Evolutionary conservation across 2,888 invertebrate genomes (phyloP).

Genomic region (Uloborus plumipes): DNA sequence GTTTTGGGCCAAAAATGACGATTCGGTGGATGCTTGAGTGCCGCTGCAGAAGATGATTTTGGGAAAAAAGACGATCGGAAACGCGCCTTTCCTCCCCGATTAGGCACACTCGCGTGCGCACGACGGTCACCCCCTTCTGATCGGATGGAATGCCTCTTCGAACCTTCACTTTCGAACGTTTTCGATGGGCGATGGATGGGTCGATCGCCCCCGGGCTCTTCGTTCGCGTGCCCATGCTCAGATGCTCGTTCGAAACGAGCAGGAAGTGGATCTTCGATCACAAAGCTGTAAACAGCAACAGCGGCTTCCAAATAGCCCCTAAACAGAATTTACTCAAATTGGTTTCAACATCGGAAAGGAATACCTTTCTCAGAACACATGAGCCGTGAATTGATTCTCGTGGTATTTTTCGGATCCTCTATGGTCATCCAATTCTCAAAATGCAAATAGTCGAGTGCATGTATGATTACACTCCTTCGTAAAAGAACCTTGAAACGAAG

Average conservation of each 20-base stretch:
- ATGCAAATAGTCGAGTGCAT: too few species aligned
- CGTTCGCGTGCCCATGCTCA: not conserved
- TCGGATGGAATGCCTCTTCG: constrained; percentile 8
- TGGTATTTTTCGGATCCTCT: too few species aligned
- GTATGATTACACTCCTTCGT: too few species aligned
- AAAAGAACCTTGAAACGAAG: too few species aligned
- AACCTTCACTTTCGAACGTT: constrained; percentile 10
- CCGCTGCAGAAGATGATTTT: constrained; percentile 44
- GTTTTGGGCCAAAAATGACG: constrained; percentile 50
- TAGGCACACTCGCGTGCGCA: constrained; percentile 58
- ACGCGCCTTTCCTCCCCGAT: constrained; percentile 55
- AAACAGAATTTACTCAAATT: too few species aligned
- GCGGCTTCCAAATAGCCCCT: too few species aligned
- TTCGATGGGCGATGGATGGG: not conserved
- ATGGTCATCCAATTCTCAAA: too few species aligned
- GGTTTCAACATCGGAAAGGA: too few species aligned
- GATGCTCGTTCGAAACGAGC: not conserved
- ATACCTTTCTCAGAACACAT: too few species aligned
- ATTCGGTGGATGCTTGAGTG: constrained; percentile 52
- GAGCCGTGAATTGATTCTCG: too few species aligned
- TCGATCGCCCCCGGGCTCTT: constrained; percentile 3
- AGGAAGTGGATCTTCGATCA: too few species aligned
- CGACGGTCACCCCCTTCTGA: constrained; percentile 33
- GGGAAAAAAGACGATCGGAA: constrained; percentile 45
- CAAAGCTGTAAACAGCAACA: too few species aligned